Percentiles rank a stretch among this genome's conserved stretches.
Evolutionary conservation across 2,888 invertebrate genomes (phyloP).

Genomic region (Amblyjoppa fuscipennis): DNA sequence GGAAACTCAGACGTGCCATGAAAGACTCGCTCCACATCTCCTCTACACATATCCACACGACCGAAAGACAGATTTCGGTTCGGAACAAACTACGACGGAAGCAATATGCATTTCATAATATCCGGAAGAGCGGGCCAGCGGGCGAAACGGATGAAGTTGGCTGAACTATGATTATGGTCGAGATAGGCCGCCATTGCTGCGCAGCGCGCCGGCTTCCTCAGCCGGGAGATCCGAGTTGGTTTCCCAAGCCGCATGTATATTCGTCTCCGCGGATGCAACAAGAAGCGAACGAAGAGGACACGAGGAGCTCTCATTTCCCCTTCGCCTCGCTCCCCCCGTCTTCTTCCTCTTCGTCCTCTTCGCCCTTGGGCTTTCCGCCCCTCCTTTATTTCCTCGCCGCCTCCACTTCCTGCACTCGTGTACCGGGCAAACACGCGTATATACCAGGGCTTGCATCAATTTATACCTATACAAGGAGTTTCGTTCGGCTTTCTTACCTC

Average conservation of each 20-base stretch:
- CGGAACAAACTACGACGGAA: conserved; percentile 69
- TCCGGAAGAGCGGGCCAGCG: conserved; percentile 63
- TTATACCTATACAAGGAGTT: conserved; percentile 47
- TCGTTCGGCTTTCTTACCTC: conserved; percentile 59
- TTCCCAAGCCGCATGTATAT: background rate
- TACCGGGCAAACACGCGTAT: background rate
- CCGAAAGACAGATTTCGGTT: conserved; percentile 61
- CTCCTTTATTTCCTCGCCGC: conserved; percentile 48
- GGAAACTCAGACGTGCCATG: background rate
- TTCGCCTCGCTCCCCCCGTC: background rate
- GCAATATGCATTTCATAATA: conserved; percentile 74
- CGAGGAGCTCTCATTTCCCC: conserved; percentile 28
- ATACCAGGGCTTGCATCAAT: conserved; percentile 7
- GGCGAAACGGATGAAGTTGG: conserved; percentile 71
- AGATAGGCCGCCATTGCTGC: conserved; percentile 28
- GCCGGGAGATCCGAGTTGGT: background rate
- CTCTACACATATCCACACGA: background rate
- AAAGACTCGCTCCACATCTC: background rate
- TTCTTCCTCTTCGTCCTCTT: conserved; percentile 12
- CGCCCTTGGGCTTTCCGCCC: conserved; percentile 10
- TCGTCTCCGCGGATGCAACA: conserved; percentile 40
- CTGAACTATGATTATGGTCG: conserved; percentile 74
- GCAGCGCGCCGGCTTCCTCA: background rate
- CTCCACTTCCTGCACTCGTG: background rate
- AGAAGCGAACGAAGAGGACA: conserved; percentile 41